Base-by-base conservation (phyloP, 2,888 invertebrate genomes). In the Pammene aurita region DNA sequence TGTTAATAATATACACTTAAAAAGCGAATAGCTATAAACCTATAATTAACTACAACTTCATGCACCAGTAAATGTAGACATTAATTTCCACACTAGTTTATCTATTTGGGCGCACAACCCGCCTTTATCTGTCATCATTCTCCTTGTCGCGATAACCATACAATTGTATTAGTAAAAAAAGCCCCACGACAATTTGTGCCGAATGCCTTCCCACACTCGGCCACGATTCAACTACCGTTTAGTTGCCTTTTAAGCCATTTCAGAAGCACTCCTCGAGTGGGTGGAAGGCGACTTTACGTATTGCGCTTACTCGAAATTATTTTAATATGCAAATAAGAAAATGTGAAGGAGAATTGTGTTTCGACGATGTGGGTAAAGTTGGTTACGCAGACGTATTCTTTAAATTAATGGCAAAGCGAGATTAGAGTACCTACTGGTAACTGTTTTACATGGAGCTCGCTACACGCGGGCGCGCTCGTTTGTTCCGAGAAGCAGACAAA, bases 31-130 rank as follows among this genome's bases (percentile, higher is more conserved):
- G 84, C 88, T 88, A 89, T 89, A 89, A 88, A 88, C 89, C 87
- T 90, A 90, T 89, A 92, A 92, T 92, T 92, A 92, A 92, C 87
- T 88, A 88, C 88, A 80, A 88, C 92, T 92, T 92, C 92, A 92
- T 92, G 93, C 93, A 91, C 92, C 90, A 92, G 92, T 92, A 90
- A 92, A 92, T 92, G 89, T 90, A 91, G 90, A 91, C 93, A 92
- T 92, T 93, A 92, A 92, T 93, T 92, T 92, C 90, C 90, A 92
- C 92, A 91, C 92, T 90, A 92, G 87, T 92, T 90, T 92, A 92
- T 92, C 92, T 91, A 90, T 92, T 92, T 92, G 92, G 92, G 91
- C 88, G 85, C 89, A 86, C 91, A 89, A 85, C 85, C 89, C 89
- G 91, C 90, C 89, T 92, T 92, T 92, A 92, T 92, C 92, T 91